Percentiles rank a stretch among this genome's conserved stretches.
phyloP scores from a whole-genome alignment of 2,113 vertebrate species.

The Paradisaea rubra region DNA sequence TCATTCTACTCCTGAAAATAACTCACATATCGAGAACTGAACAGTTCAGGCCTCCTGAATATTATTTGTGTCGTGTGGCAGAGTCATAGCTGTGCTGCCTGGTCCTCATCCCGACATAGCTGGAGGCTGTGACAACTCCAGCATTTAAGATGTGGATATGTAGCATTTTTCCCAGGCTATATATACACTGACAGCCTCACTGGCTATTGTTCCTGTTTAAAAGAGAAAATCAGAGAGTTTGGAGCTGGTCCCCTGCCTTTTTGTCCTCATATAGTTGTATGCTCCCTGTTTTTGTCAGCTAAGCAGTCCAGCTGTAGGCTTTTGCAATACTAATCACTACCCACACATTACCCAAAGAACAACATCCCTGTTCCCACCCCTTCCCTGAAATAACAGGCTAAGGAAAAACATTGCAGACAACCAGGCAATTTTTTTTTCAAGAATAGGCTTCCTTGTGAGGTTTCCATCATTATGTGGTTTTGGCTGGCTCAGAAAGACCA shows the following conservation, averaged over 20 bases:
- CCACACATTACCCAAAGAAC: constrained; percentile 39
- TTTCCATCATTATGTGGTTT: constrained; percentile 58
- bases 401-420: constrained; percentile 45
- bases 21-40: not conserved
- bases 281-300: constrained; percentile 21
- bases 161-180: not conserved
- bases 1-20: not conserved
- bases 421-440: not conserved
- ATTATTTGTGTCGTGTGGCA: not conserved
- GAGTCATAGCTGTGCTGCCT: not conserved
- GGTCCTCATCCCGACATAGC: not conserved
- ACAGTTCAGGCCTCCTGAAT: not conserved
- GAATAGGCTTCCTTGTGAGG: constrained; percentile 38
- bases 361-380: constrained; percentile 39
- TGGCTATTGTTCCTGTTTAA: not conserved
- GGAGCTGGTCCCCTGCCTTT: not conserved
- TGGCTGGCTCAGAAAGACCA: constrained; percentile 8
- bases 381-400: constrained; percentile 59
- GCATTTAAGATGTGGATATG: not conserved
- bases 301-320: constrained; percentile 34
- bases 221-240: not conserved
- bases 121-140: not conserved
- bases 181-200: not conserved
- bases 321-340: constrained; percentile 43
- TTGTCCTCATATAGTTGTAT: not conserved